Evolutionary conservation across 2,888 invertebrate species (phyloP).

Genomic region (Oscheius sp.): DNA sequence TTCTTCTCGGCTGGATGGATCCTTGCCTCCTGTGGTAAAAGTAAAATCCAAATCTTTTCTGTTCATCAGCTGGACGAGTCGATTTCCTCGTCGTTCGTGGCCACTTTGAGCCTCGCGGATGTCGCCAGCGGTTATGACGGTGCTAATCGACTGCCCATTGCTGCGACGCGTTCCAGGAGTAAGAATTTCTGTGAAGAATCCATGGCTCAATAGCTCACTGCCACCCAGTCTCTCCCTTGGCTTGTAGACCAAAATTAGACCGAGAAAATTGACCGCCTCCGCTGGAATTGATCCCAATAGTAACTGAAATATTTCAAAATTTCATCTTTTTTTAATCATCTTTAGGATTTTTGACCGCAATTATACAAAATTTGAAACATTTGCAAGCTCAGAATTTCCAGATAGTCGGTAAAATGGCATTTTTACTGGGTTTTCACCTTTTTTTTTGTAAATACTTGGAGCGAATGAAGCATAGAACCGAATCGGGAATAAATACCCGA

Average conservation of each 20-base stretch:
- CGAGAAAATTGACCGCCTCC: constrained; percentile 48
- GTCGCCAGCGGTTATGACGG: constrained; percentile 48
- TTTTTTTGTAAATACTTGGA: no score
- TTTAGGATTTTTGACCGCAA: no score
- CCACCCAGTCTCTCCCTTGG: constrained; percentile 60
- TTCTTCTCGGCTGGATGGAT: no score
- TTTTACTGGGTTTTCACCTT: no score
- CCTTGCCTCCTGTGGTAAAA: no score
- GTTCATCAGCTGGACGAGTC: constrained; percentile 11
- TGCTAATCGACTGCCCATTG: constrained; percentile 48
- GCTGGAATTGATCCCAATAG: constrained; percentile 37
- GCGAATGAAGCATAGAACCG: no score
- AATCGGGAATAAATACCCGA: no score
- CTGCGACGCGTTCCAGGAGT: constrained; percentile 36
- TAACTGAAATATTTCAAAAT: no score
- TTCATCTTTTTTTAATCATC: no score
- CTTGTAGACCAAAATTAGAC: constrained; percentile 52
- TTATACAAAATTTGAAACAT: no score
- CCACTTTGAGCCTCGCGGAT: constrained; percentile 35
- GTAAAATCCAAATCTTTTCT: constrained; percentile 13
- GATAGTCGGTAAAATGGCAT: no score
- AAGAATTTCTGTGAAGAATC: constrained; percentile 55
- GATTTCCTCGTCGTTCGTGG: neutral
- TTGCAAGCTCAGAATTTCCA: no score
- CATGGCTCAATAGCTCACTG: constrained; percentile 48